Base-by-base conservation (phyloP, 2,888 invertebrate species). In the Andrena minutula region DNA sequence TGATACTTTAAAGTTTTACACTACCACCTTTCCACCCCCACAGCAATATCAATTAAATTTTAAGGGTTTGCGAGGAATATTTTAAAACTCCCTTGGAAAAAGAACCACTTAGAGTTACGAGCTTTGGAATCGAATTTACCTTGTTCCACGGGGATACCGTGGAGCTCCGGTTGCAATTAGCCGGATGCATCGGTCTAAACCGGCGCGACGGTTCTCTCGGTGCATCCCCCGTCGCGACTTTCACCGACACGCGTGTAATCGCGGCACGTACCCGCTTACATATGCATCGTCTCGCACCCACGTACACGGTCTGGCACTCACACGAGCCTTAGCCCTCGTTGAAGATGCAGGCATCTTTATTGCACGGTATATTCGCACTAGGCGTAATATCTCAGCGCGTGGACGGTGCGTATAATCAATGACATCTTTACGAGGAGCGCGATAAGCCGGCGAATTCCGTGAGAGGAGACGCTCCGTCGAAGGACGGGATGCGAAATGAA, bases 351-450 rank as follows among this genome's bases (percentile, higher is more conserved):
- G 80, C 79, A 82, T 83, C 85, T 88, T 88, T 88, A 88, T 88
- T 83, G 80, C 86, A 72, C 78, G 79, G 84, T 85, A 81, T 82
- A 89, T 89, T 89, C 84, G 77, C 85, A 86, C 86, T 80, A 83
- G 72, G 76, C 61, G 85, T 85, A 85, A 88, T 88, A 88, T 86
- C 85, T 88, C 82, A 82, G 79, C 82, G 86, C 74, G 76, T 72
- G 86, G 78, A 86, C 78, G 86, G 82, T 77, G 79, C 83, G 87
- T 85, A 88, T 88, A 86, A 90, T 89, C 90, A 90, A 91, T 91
- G 89, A 89, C 90, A 90, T 86, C 84, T 91, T 91, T 88, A 89
- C 88, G 89, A 90, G 88, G 81, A 73, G 79, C 65, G 79, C 86
- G 89, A 89, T 89, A 88, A 89, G 85, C 58, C 73, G 28, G 76